Conservation (phyloP, 2,113 vertebrate species). For the Pampusana beccarii region DNA sequence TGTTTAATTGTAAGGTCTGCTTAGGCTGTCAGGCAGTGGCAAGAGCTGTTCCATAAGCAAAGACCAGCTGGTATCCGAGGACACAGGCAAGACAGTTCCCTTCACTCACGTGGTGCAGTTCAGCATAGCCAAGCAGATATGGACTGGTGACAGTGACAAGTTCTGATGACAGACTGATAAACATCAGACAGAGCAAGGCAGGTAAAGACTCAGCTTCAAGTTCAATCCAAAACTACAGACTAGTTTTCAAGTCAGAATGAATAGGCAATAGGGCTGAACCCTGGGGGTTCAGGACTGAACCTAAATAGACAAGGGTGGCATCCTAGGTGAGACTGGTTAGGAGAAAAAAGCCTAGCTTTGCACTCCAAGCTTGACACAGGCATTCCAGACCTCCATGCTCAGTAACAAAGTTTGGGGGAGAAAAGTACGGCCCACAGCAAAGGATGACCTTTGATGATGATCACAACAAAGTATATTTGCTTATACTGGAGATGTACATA, state of each 20-base stretch:
- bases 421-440: background rate
- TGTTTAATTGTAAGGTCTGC: background rate
- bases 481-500: accelerated
- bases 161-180: background rate
- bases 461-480: too few species aligned
- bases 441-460: too few species aligned
- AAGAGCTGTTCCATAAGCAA: background rate
- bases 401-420: background rate
- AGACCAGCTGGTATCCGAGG: background rate
- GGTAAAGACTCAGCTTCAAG: background rate
- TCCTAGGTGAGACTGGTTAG: background rate
- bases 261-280: background rate
- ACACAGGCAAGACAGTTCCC: background rate
- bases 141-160: background rate
- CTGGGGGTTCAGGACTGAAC: background rate
- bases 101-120: background rate
- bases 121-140: background rate
- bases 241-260: background rate
- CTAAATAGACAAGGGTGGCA: background rate
- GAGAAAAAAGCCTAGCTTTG: background rate
- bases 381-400: background rate
- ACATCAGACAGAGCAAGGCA: background rate
- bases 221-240: background rate
- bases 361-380: background rate
- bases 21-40: background rate